Evolutionary conservation across 2,113 vertebrate genomes (phyloP).

Genomic region (Leucopsar rothschildi): DNA sequence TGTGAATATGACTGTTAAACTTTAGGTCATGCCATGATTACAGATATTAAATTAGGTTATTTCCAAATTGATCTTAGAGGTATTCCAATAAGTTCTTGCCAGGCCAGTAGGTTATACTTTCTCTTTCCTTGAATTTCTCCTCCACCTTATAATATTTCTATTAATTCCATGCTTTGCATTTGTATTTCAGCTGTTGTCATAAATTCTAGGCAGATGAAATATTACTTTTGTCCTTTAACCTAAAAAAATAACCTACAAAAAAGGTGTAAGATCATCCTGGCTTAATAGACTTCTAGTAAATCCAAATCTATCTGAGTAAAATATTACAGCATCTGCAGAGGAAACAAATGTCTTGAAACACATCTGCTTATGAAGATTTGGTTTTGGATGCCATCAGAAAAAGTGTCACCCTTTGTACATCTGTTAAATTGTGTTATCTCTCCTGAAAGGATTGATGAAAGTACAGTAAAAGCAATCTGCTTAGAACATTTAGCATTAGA

Average conservation of each 20-base stretch:
- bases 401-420: background rate
- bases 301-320: background rate
- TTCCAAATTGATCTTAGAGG: background rate
- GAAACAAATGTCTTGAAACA: background rate
- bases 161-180: background rate
- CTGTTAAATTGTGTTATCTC: background rate
- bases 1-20: background rate
- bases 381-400: background rate
- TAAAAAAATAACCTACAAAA: background rate
- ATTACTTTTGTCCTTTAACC: background rate
- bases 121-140: background rate
- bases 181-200: background rate
- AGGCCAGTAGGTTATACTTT: background rate
- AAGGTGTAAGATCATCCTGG: background rate
- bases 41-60: background rate
- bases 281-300: background rate
- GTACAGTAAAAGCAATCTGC: constrained; percentile 8
- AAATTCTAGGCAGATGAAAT: background rate
- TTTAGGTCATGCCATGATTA: background rate
- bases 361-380: background rate
- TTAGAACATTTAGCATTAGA: background rate
- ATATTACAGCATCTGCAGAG: background rate
- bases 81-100: background rate
- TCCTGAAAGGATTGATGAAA: background rate
- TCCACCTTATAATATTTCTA: background rate